Evolutionary conservation across 2,113 vertebrate genomes (phyloP), one percentile per base, ranked within the genome.

Genomic region (Saguinus midas): DNA sequence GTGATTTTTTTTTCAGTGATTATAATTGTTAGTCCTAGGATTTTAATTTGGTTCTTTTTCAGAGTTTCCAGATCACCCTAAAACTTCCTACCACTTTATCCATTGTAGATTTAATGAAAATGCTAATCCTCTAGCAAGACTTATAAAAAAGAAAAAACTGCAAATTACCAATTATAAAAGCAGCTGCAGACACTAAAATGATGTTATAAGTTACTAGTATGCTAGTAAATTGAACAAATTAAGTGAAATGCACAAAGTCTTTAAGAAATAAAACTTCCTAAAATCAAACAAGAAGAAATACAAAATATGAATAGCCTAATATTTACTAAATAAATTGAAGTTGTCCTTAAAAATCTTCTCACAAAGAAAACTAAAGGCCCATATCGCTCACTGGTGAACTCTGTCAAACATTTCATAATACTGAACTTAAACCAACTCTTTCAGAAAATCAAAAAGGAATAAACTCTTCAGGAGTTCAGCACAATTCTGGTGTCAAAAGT

Each of bases 211-310:
- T 12, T 12, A 82, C 80, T 23, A 21, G 17, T 55, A 43, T 66
- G 35, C n/a, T 43, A 87, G 68, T 45, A 90, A 83, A 52, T 87
- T 82, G 68, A 17, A 82, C 23, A 78, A 66, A 37, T 86, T 43
- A 83, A 91, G 37, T 79, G 21, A 66, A 87, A 90, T 14, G 3
- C 57, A 70, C 55, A 90, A 17, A 73, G 80, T 72, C 7, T 96
- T 94, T 70, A 40, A 90, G 25, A 75, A 90, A 82, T 40, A 81
- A 1, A 81, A 79, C 37, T 43, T 96, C 57, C 25, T 87, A 52
- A 96, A 94, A 68, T 84, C 35, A 95, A 37, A 43, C 45, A 55
- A 95, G 20, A 57, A 85, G 13, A 89, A 95, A 85, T 80, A 72
- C 1, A 95, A 93, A 93, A 92, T 83, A 45, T 80, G 27, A 87